Base-by-base conservation (phyloP, 37 sponge, comb jelly and placozoan species). In the Mnemiopsis leidyi region DNA sequence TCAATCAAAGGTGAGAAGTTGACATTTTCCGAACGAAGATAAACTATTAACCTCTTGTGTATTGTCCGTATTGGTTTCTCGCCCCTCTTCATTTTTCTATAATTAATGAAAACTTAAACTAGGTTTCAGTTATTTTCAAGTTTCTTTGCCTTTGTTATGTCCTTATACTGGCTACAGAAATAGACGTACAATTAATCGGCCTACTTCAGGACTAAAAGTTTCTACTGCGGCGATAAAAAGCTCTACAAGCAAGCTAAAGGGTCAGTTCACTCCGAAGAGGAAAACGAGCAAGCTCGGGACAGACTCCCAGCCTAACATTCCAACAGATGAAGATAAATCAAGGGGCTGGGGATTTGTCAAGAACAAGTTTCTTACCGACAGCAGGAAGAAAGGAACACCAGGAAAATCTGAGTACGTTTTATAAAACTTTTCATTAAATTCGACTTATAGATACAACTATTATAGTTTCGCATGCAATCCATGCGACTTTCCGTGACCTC, bases 271-370 rank as follows among this genome's bases (percentile, higher is more conserved):
- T 18, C 61, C 61, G 9, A 48, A 48, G 13, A 26, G 79, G 79
- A 77, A 34, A 36, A 77, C 26, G 36, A 32, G 20, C 1, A 77
- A 77, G 33, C 33, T 77, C 33, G 79, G 79, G 0, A 32, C 36
- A 13, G 79, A 77, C 18, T 77, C 79, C 33, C 32, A 16, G 2
- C 36, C 79, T 34, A 77, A 77, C 36, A 77, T 77, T 32, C 79
- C 79, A 16, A 20, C 79, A 5, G 26, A 26, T 0, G 33, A 28
- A 20, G 79, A 77, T 21, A 77, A 77, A 32, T 31, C 20, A 34
- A 28, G 79, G 26, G 79, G 79, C 32, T 77, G 79, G 79, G 79
- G 79, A 28, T 31, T 77, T 0, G 79, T 77, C 0, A 77, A 77
- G 35, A 77, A 34, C 79, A 77, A 77, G 36, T 1, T 77, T 32